Evolutionary conservation across 2,888 invertebrate genomes (phyloP).

Genomic region (Congeria kusceri): DNA sequence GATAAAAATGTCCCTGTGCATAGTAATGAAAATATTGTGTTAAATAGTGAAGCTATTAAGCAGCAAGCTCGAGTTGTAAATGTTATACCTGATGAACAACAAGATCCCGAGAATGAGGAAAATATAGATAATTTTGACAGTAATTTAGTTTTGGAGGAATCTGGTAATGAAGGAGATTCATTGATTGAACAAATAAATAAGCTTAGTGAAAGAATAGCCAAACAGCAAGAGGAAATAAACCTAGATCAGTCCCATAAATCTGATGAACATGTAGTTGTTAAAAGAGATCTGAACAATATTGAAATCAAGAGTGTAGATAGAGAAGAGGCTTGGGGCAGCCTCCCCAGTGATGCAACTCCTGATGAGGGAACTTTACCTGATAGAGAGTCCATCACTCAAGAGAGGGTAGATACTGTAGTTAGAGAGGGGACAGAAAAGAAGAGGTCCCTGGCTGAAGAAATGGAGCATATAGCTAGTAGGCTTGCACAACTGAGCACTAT

Average conservation of each 20-base stretch:
- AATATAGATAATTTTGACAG: no score
- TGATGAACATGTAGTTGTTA: neutral
- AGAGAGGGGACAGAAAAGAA: neutral
- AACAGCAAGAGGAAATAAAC: neutral
- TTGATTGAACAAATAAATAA: constrained; percentile 52
- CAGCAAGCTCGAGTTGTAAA: no score
- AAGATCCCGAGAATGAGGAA: no score
- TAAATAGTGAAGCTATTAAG: no score
- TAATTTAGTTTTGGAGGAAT: constrained; percentile 41
- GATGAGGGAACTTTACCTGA: neutral
- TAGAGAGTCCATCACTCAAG: neutral
- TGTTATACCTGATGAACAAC: no score
- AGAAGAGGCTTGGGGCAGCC: neutral
- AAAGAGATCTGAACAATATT: neutral
- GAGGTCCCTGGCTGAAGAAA: no score
- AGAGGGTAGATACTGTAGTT: neutral
- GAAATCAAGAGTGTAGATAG: neutral
- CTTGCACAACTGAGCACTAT: no score
- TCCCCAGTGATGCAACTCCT: no score
- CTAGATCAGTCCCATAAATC: neutral
- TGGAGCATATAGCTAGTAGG: no score
- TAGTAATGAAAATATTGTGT: no score
- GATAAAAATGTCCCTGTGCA: no score
- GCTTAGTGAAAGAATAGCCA: constrained; percentile 53
- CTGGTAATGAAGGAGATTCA: constrained; percentile 42